Percentiles rank a stretch among this genome's conserved stretches.
These are phyloP conservation scores for Heterotis niloticus DNA, from an alignment of 2,113 vertebrate genomes.

Conservation along the genomic window DNA sequence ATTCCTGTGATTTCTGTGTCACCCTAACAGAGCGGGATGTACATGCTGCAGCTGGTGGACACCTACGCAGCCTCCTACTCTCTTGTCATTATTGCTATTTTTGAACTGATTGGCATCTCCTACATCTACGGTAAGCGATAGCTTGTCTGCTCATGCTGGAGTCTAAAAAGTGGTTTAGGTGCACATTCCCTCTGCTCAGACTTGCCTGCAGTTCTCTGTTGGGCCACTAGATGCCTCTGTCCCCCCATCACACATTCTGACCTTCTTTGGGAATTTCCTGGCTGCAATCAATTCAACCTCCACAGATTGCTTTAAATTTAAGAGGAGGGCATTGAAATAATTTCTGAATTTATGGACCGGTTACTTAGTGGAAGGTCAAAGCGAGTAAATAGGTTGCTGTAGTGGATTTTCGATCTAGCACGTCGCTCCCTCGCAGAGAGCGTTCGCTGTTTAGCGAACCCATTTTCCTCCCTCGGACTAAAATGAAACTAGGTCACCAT, in stretches of 20 bases:
- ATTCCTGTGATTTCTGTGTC: constrained; percentile 22
- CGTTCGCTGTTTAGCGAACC: constrained; percentile 5
- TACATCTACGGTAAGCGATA: constrained; percentile 77
- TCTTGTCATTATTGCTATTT: constrained; percentile 83
- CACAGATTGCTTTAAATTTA: not conserved
- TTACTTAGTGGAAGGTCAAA: constrained; percentile 13
- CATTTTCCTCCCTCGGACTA: constrained; percentile 3
- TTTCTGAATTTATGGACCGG: constrained; percentile 2
- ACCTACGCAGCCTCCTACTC: constrained; percentile 82
- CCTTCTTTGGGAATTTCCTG: not conserved
- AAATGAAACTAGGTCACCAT: constrained; percentile 28
- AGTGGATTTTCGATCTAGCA: not conserved
- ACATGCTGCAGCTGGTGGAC: constrained; percentile 86
- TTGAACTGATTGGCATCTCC: constrained; percentile 79
- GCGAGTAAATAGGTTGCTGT: constrained; percentile 2
- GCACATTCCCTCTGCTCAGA: not conserved
- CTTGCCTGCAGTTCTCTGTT: not conserved
- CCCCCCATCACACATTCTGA: constrained; percentile 1
- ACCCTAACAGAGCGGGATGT: constrained; percentile 73
- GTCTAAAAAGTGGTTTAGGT: not conserved
- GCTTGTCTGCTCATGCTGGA: not conserved
- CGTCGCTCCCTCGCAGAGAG: not conserved
- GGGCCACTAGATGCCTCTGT: constrained; percentile 39
- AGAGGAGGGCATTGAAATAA: not conserved
- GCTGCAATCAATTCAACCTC: not conserved